Conservation (phyloP, 2,888 invertebrate genomes). For the Antheraea assamensis region DNA sequence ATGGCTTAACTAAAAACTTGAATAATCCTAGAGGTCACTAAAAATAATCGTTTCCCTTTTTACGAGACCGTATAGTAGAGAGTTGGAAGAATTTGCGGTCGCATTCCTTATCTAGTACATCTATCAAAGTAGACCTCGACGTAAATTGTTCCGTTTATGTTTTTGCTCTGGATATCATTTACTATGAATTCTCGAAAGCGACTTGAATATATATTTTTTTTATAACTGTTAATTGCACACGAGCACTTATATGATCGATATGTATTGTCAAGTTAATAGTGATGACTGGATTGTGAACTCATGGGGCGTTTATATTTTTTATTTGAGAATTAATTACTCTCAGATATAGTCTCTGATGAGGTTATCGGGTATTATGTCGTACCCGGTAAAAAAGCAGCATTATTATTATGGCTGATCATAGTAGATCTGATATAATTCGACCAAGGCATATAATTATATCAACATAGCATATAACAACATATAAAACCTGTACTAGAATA, state of each 20-base stretch:
- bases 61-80: conserved; percentile 27
- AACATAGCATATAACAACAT: not conserved
- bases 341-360: too few relatives aligned
- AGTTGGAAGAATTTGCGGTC: conserved; percentile 31
- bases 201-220: not conserved
- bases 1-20: not conserved
- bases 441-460: not conserved
- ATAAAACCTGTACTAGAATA: not conserved
- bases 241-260: not conserved
- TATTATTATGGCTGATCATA: not conserved
- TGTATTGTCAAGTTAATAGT: too few relatives aligned
- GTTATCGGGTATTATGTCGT: too few relatives aligned
- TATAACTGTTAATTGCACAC: not conserved
- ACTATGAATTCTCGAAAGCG: conserved; percentile 20
- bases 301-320: too few relatives aligned
- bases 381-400: too few relatives aligned
- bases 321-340: too few relatives aligned
- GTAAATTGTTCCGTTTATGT: conserved; percentile 48
- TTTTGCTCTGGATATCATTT: conserved; percentile 39
- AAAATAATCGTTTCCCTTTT: conserved; percentile 19
- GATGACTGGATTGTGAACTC: too few relatives aligned
- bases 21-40: conserved; percentile 13
- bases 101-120: conserved; percentile 46
- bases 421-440: not conserved
- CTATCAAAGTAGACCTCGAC: conserved; percentile 39